Conservation (phyloP, 2,797 vertebrate genomes). For the Gymnodraco acuticeps region DNA sequence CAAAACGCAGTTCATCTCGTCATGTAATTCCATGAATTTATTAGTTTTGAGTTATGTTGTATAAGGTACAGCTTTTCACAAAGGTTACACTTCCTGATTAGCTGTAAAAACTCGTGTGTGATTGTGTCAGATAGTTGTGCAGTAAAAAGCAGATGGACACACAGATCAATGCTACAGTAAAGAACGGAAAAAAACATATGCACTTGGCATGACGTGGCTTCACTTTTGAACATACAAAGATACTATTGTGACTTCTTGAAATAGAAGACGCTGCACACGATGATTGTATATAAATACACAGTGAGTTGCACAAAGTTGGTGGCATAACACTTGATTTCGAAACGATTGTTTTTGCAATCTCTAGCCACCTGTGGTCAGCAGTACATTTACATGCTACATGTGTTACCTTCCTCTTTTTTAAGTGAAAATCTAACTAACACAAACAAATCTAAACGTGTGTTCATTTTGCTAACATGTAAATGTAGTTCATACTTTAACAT, state of each 20-base stretch:
- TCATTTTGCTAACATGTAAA: neutral
- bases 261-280: neutral
- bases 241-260: neutral
- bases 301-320: neutral
- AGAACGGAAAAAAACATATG: constrained; percentile 11
- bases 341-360: neutral
- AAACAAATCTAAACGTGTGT: neutral
- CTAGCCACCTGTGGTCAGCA: neutral
- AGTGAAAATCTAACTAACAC: neutral
- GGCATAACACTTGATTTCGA: constrained; percentile 16
- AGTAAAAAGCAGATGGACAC: neutral
- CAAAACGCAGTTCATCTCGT: neutral
- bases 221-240: no score
- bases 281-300: neutral
- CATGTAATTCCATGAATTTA: neutral
- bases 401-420: constrained; percentile 1
- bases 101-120: no score
- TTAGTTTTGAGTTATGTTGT: neutral
- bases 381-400: constrained; percentile 7
- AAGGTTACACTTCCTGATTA: no score
- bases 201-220: neutral
- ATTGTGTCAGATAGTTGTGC: neutral
- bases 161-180: neutral
- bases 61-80: neutral
- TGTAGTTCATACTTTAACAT: neutral